Conservation (phyloP, 2,888 invertebrate species). For the Globia sparganii region DNA sequence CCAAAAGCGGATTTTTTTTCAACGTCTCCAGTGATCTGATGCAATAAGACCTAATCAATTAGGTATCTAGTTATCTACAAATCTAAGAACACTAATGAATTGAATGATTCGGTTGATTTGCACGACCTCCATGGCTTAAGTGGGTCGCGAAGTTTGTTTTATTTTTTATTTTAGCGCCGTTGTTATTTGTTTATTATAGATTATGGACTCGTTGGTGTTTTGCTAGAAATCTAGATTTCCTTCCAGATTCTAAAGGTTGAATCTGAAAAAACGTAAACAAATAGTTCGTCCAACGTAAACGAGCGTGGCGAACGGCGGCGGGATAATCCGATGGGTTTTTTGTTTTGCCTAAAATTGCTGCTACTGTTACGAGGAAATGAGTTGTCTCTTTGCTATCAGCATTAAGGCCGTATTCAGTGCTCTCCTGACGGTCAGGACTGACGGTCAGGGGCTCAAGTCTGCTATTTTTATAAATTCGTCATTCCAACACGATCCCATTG, state of each 20-base stretch:
- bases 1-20: constrained; percentile 32
- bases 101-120: constrained; percentile 64
- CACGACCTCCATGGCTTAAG: constrained; percentile 62
- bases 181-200: constrained; percentile 35
- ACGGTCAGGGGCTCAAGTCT: no score
- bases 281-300: constrained; percentile 73
- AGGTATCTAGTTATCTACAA: constrained; percentile 37
- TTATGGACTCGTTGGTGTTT: constrained; percentile 42
- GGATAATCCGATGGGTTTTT: constrained; percentile 84
- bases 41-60: constrained; percentile 48
- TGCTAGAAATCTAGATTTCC: constrained; percentile 59
- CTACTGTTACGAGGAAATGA: constrained; percentile 70
- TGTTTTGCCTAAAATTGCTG: constrained; percentile 65
- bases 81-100: constrained; percentile 58
- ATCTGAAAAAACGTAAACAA: constrained; percentile 81
- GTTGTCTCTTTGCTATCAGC: constrained; percentile 19
- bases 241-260: constrained; percentile 52
- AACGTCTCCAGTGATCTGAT: constrained; percentile 22
- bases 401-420: no score
- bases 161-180: constrained; percentile 32
- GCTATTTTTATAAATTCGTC: no score
- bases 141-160: constrained; percentile 58
- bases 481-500: no score
- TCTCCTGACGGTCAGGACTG: no score
- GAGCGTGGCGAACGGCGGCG: constrained; percentile 73